Evolutionary conservation across 1,140 invertebrate species (phyloP).

Genomic region (Paraescarpia echinospica): DNA sequence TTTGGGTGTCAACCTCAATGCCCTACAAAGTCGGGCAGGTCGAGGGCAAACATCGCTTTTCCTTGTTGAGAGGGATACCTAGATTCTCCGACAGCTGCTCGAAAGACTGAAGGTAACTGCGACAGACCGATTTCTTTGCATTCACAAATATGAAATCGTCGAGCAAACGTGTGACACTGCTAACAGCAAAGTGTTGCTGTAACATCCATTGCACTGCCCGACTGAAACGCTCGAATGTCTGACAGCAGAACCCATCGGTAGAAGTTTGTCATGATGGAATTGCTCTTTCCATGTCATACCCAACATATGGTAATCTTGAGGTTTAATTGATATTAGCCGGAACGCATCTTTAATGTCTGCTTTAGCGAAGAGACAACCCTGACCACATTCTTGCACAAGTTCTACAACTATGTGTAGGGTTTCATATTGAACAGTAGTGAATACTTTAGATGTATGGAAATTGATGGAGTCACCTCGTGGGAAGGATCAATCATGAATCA

Average conservation of each 20-base stretch:
- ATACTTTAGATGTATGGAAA: too few species aligned
- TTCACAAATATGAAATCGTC: not conserved
- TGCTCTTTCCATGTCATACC: not conserved
- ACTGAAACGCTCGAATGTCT: not conserved
- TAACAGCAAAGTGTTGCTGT: not conserved
- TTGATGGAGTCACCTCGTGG: too few species aligned
- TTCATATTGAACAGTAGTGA: too few species aligned
- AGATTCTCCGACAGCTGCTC: not conserved
- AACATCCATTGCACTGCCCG: not conserved
- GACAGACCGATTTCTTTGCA: not conserved
- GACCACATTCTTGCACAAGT: too few species aligned
- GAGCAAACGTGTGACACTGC: not conserved
- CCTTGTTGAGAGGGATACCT: not conserved
- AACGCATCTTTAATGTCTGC: not conserved
- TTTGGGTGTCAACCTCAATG: conserved; percentile 9
- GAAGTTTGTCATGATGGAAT: not conserved
- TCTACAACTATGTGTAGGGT: too few species aligned
- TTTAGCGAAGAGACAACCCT: too few species aligned
- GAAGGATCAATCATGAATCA: too few species aligned
- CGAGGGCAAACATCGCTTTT: conserved; percentile 7
- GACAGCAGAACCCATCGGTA: not conserved
- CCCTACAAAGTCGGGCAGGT: not conserved
- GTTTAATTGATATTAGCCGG: not conserved
- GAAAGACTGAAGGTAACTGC: not conserved
- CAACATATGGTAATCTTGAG: not conserved